Base-by-base conservation (phyloP, 2,888 invertebrate species). In the Chrysolina oricalcia region DNA sequence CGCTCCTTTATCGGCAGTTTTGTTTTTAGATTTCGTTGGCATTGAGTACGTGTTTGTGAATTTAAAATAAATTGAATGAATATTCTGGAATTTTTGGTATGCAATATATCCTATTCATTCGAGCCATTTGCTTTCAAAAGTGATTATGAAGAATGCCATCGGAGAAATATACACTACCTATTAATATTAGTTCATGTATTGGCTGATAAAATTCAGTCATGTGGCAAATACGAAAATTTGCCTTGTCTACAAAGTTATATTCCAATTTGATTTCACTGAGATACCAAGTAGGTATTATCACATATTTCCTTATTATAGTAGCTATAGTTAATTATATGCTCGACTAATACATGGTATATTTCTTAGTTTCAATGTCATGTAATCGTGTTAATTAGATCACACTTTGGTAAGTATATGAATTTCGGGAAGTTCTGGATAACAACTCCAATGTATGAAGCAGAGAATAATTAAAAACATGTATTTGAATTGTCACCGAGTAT, bases 31-130 rank as follows among this genome's bases (percentile, higher is more conserved):
- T 17, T 27, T 13, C n/a, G 13, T n/a, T 8, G 17, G 59, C 59
- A 59, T 35, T 59, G n/a, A 59, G 59, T 59, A 27, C 59, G 35
- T 59, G 35, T 59, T 59, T 59, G 35, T 59, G 59, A 35, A 59
- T 59, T 59, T 35, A 35, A 59, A 59, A 1, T 59, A n/a, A 27
- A 59, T 59, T 59, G 59, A 59, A 35, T 27, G 15, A 59, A 59
- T 35, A 0, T 35, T 11, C 21, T 53, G 13, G n/a, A 35, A 27
- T 59, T 27, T 59, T 59, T 9, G 19, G 59, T 10, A 59, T 59
- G 59, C n/a, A 35, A 4, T 59, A 17, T 27, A 59, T 59, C 15
- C 23, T 59, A 15, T 59, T 35, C n/a, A 59, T 59, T 59, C 8
- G 27, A 6, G 59, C 13, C 13, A 59, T 59, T 59, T n/a, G 8